phyloP scores from a whole-genome alignment of 2,888 invertebrate genomes.

The Tromatobia lineatoria region DNA sequence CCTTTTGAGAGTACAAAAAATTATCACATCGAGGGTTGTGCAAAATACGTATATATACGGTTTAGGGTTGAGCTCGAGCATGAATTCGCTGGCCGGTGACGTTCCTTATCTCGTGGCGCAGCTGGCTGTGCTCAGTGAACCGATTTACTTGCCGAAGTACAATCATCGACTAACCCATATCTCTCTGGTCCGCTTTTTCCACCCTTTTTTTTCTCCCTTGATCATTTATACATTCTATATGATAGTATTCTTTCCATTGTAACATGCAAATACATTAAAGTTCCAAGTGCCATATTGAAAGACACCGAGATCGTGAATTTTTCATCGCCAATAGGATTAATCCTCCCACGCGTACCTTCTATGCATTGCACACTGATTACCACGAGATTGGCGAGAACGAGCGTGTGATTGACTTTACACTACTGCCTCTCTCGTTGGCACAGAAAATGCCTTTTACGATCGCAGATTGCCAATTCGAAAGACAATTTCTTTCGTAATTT shows the following conservation, averaged over 20 bases:
- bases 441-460: slow-evolving; percentile 73
- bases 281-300: background rate
- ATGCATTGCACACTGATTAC: slow-evolving; percentile 68
- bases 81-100: slow-evolving; percentile 63
- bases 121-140: slow-evolving; percentile 78
- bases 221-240: background rate
- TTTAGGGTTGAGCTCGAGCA: slow-evolving; percentile 44
- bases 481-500: slow-evolving; percentile 72
- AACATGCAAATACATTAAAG: background rate
- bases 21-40: slow-evolving; percentile 19
- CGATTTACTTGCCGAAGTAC: slow-evolving; percentile 78
- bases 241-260: background rate
- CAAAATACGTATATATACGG: slow-evolving; percentile 16
- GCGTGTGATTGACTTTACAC: slow-evolving; percentile 72
- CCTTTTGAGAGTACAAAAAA: background rate
- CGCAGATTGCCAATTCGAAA: slow-evolving; percentile 81
- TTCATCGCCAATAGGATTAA: background rate
- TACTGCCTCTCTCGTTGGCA: slow-evolving; percentile 70
- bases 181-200: slow-evolving; percentile 54
- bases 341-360: slow-evolving; percentile 5
- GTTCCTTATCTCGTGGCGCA: slow-evolving; percentile 79
- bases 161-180: slow-evolving; percentile 73
- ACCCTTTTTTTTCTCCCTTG: no score
- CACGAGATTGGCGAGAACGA: slow-evolving; percentile 72
- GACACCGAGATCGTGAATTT: background rate